Evolutionary conservation across 2,113 vertebrate genomes (phyloP).

Genomic region (Nicator chloris): DNA sequence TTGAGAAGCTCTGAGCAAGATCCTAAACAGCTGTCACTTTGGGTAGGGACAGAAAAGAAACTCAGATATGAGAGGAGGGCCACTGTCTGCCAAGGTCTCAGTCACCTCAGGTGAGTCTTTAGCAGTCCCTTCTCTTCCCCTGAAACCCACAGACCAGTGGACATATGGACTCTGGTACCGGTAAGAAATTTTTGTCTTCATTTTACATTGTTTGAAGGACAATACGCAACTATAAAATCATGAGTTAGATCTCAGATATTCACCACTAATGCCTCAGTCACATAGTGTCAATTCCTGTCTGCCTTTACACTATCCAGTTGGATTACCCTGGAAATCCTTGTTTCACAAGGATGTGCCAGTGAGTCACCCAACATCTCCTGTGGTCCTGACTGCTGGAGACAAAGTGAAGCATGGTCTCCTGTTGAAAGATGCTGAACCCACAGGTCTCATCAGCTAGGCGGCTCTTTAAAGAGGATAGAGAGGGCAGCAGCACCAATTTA

Average conservation of each 20-base stretch:
- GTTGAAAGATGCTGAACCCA: not conserved
- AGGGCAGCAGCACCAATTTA: not conserved
- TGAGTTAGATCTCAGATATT: not conserved
- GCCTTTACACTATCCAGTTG: not conserved
- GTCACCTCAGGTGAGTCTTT: not conserved
- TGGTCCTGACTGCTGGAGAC: not conserved
- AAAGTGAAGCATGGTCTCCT: not conserved
- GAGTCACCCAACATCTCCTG: not conserved
- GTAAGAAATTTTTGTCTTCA: not conserved
- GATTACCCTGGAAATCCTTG: not conserved
- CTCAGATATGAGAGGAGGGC: not conserved
- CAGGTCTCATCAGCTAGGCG: not conserved
- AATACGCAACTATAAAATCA: not conserved
- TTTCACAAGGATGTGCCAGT: not conserved
- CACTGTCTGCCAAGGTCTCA: not conserved
- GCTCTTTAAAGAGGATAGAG: not conserved
- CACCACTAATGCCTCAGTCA: not conserved
- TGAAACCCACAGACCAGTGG: not conserved
- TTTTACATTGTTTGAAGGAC: not conserved
- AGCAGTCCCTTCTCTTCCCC: not conserved
- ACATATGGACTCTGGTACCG: not conserved
- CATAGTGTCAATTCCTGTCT: not conserved
- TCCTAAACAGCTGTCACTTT: not conserved
- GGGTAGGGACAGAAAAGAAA: not conserved
- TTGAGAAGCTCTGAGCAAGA: not conserved